phyloP scores from a whole-genome alignment of 2,113 vertebrate species.

The Salminus brasiliensis region DNA sequence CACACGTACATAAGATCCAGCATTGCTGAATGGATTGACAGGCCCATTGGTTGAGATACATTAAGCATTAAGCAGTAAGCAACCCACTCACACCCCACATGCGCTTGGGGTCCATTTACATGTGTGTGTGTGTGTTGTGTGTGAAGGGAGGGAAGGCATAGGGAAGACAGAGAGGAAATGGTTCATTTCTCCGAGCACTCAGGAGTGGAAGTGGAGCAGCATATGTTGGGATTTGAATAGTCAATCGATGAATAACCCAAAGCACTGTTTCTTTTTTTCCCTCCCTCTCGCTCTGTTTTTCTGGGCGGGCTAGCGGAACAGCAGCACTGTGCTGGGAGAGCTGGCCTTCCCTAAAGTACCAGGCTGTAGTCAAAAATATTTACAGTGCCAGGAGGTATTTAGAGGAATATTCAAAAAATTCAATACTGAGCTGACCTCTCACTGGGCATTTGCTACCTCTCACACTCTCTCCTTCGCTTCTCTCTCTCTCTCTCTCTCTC shows the following conservation, averaged over 20 bases:
- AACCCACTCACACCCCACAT: conserved; percentile 55
- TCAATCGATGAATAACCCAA: conserved; percentile 99
- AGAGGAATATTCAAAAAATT: conserved; percentile 94
- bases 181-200: conserved; percentile 74
- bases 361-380: conserved; percentile 98
- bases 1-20: conserved; percentile 32
- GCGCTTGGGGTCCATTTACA: conserved; percentile 58
- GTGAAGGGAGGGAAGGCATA: conserved; percentile 65
- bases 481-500: conserved; percentile 53
- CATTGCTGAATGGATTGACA: conserved; percentile 14
- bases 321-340: conserved; percentile 75
- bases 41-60: conserved; percentile 42
- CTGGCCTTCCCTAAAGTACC: conserved; percentile 95
- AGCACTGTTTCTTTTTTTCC: conserved; percentile 75
- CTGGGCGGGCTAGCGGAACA: conserved; percentile 85
- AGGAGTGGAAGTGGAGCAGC: conserved; percentile 71
- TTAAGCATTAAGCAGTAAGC: conserved; percentile 29
- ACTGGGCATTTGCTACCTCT: conserved; percentile 77
- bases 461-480: conserved; percentile 59
- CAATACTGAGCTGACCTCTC: conserved; percentile 94
- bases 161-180: conserved; percentile 74
- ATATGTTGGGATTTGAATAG: conserved; percentile 92
- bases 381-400: conserved; percentile 99
- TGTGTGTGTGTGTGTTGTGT: conserved; percentile 49
- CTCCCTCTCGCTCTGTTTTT: conserved; percentile 73